Evolutionary conservation across 2,113 vertebrate genomes (phyloP), one percentile per base, ranked within the genome.

Genomic region (Bufo bufo): DNA sequence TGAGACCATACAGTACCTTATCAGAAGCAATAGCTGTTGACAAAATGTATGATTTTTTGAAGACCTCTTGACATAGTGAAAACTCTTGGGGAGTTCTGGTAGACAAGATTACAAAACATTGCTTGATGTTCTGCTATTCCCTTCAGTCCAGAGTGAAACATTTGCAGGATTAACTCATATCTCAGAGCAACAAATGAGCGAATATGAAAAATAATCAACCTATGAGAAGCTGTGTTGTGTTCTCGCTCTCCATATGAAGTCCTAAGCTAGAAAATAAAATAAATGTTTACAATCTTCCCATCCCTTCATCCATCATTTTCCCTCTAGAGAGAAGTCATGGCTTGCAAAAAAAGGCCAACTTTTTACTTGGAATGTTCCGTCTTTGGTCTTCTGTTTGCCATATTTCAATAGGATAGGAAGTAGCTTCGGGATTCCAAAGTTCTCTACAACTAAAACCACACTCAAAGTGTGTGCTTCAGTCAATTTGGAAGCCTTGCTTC

Each of bases 391-490:
- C 17, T 77, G 45, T 52, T 71, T 84, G 71, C 84, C 84, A 75
- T 85, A 77, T 85, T 75, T 77, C 50, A 77, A 49, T 61, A 50
- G 71, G 84, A 75, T 77, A 85, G 82, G 82, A 85, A 85, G 84
- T 54, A 85, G 66, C 71, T 59, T 33, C 33, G 52, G 52, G 54
- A 54, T 45, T 74, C 69, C 82, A 43, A 56, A 75, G 50, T 75
- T 45, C 52, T 49, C 84, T 47, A 84, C n/a, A 23, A 84, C 20
- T 52, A 61, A 49, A 85, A 85, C 84, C 56, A 17, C 84, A 8
- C 49, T 56, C 4, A 14, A 75, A 75, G 56, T 77, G 84, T 85
- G 84, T 20, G 66, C 69, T 85, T 45, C 69, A 85, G 20, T 85
- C 23, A 63, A 43, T 43, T 47, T 61, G 69, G 69, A 85, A 61